Percentiles rank a stretch among this genome's conserved stretches.
phyloP scores from a whole-genome alignment of 2,797 vertebrate species.

The Cyclopterus lumpus region DNA sequence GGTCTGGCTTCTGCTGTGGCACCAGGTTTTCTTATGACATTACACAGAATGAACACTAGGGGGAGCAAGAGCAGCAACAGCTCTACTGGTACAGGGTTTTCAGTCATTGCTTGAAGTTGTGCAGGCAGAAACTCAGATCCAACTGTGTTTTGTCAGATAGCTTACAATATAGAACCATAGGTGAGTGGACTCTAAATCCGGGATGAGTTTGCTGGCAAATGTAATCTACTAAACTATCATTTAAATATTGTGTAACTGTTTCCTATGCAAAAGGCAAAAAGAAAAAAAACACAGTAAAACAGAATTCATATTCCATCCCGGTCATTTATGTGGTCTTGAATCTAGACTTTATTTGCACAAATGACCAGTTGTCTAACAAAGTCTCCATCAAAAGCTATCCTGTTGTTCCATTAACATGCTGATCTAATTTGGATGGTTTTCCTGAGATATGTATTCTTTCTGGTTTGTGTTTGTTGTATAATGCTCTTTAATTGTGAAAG shows the following conservation, averaged over 20 bases:
- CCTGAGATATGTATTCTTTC: slow-evolving; percentile 70
- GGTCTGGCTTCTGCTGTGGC: slow-evolving; percentile 47
- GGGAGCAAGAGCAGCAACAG: slow-evolving; percentile 51
- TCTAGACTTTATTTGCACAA: slow-evolving; percentile 32
- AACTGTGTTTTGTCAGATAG: slow-evolving; percentile 32
- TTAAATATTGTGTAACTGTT: slow-evolving; percentile 30
- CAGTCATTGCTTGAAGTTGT: slow-evolving; percentile 29
- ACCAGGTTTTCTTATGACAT: slow-evolving; percentile 41
- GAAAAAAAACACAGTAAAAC: slow-evolving; percentile 48
- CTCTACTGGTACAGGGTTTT: slow-evolving; percentile 20
- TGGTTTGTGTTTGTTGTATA: slow-evolving; percentile 23
- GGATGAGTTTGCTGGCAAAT: slow-evolving; percentile 51
- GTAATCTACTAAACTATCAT: slow-evolving; percentile 44
- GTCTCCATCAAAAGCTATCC: neutral
- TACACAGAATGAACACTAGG: slow-evolving; percentile 63
- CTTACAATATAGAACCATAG: slow-evolving; percentile 39
- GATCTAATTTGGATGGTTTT: slow-evolving; percentile 54
- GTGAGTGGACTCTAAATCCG: slow-evolving; percentile 29
- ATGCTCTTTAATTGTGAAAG: slow-evolving; percentile 45
- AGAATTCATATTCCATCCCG: slow-evolving; percentile 60
- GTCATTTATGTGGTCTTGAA: slow-evolving; percentile 4
- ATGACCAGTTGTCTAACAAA: slow-evolving; percentile 35
- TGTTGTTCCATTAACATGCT: slow-evolving; percentile 17
- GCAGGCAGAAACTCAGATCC: slow-evolving; percentile 44
- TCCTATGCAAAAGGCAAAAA: slow-evolving; percentile 47